These are phyloP conservation scores for Oxystoma pomonae DNA, from an alignment of 2,888 invertebrate genomes.

Conservation along the genomic window DNA sequence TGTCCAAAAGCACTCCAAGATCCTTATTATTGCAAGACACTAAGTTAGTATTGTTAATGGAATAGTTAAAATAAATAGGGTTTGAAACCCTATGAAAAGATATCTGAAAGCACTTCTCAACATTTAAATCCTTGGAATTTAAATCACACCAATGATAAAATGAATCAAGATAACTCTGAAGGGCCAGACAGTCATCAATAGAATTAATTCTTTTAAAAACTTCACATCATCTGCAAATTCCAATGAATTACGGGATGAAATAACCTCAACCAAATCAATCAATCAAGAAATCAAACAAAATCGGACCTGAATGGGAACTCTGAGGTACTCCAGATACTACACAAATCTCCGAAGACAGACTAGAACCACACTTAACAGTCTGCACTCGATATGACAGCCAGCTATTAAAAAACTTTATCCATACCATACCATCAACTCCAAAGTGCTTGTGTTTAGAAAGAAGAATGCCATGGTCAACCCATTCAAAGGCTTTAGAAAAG, in stretches of 20 bases:
- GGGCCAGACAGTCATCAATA: not conserved
- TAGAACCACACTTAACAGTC: not conserved
- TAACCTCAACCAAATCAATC: not conserved
- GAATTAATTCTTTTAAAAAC: not conserved
- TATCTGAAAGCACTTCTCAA: not conserved
- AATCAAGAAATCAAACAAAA: no score
- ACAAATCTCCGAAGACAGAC: not conserved
- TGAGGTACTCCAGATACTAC: not conserved
- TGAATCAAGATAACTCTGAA: not conserved
- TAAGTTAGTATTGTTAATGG: not conserved
- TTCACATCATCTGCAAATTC: not conserved
- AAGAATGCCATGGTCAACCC: not conserved
- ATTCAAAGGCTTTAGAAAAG: not conserved
- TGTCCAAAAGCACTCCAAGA: not conserved
- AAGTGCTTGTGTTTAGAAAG: not conserved
- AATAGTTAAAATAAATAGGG: not conserved
- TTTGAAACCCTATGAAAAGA: not conserved
- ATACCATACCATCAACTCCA: not conserved
- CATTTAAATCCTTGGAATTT: no score
- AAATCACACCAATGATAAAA: not conserved
- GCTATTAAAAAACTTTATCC: not conserved
- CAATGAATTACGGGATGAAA: not conserved
- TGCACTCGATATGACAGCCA: not conserved
- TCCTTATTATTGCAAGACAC: not conserved
- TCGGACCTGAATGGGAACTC: not conserved